Evolutionary conservation across 2,113 vertebrate genomes (phyloP).

Genomic region (Limnothrissa miodon): DNA sequence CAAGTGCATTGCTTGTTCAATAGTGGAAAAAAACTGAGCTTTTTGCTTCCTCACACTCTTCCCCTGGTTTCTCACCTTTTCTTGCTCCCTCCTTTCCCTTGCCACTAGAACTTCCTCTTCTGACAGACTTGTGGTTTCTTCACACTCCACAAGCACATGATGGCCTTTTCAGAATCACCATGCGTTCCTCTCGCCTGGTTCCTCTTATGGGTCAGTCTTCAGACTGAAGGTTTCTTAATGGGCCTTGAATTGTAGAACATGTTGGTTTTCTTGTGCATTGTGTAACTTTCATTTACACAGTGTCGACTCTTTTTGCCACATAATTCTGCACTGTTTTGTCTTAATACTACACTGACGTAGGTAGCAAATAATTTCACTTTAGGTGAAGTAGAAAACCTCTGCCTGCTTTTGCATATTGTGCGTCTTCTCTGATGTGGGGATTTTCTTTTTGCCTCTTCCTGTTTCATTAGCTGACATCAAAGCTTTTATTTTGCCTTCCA

Average conservation of each 20-base stretch:
- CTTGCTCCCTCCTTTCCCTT: neutral
- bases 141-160: neutral
- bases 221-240: neutral
- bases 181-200: neutral
- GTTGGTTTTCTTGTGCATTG: too few species aligned
- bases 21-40: neutral
- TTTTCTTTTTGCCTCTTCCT: neutral
- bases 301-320: too few species aligned
- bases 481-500: neutral
- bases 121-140: neutral
- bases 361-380: neutral
- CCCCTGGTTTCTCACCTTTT: conserved; percentile 20
- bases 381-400: neutral
- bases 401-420: neutral
- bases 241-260: neutral
- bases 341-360: neutral
- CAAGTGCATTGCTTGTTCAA: neutral
- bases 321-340: neutral
- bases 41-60: neutral
- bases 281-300: too few species aligned
- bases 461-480: neutral
- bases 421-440: neutral
- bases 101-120: neutral
- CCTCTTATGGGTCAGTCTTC: neutral
- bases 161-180: neutral